These are phyloP conservation scores for Octonoba sinensis DNA, from an alignment of 2,888 invertebrate species.

Conservation along the genomic window DNA sequence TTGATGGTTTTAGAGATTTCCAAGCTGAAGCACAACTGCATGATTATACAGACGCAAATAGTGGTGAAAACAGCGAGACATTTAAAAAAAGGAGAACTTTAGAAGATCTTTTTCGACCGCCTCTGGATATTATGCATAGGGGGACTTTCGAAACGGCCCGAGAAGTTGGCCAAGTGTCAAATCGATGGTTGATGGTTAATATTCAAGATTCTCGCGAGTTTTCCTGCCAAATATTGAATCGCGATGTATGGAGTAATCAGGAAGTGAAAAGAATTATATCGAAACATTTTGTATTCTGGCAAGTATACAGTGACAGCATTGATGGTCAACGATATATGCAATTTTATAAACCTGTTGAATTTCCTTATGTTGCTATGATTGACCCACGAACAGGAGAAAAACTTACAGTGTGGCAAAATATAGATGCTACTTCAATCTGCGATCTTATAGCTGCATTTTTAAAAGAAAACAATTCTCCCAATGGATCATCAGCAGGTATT, in stretches of 20 bases:
- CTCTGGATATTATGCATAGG: conserved; percentile 77
- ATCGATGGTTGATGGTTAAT: conserved; percentile 80
- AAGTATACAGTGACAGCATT: conserved; percentile 76
- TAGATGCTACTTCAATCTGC: conserved; percentile 71
- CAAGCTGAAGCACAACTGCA: conserved; percentile 72
- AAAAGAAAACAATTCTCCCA: conserved; percentile 69
- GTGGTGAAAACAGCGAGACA: conserved; percentile 16
- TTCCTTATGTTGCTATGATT: conserved; percentile 78
- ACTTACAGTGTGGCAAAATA: conserved; percentile 73
- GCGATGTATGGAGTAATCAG: conserved; percentile 80
- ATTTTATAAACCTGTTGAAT: conserved; percentile 77
- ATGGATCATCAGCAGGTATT: conserved; percentile 68
- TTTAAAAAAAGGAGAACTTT: conserved; percentile 72
- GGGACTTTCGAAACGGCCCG: conserved; percentile 77
- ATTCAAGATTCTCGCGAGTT: conserved; percentile 80
- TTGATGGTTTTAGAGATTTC: conserved; percentile 74
- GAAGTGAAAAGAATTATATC: conserved; percentile 77
- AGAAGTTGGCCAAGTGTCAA: conserved; percentile 74
- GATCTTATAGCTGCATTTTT: conserved; percentile 72
- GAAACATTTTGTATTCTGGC: conserved; percentile 80
- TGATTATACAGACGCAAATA: conserved; percentile 66
- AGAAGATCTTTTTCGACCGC: conserved; percentile 80
- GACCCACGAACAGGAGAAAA: conserved; percentile 77
- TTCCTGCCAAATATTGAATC: conserved; percentile 79
- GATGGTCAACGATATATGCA: conserved; percentile 78